phyloP scores from a whole-genome alignment of 2,888 invertebrate genomes.

The Caradrina kadenii region DNA sequence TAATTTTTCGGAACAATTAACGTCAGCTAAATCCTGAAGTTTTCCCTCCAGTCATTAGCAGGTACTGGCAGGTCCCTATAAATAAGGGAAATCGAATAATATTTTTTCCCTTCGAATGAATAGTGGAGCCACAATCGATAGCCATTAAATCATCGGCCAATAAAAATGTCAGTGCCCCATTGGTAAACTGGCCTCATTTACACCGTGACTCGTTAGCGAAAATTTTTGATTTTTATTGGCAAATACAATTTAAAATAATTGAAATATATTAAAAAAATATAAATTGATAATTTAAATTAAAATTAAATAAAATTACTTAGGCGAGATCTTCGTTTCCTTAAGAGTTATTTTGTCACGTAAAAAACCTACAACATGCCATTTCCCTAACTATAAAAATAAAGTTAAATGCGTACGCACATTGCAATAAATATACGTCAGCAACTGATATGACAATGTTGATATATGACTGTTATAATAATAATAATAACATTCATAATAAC shows the following conservation, averaged over 20 bases:
- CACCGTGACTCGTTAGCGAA: conserved; percentile 71
- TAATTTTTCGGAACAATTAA: conserved; percentile 23
- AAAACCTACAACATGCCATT: background rate
- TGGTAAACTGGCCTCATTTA: conserved; percentile 66
- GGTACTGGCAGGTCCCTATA: conserved; percentile 47
- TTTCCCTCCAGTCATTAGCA: conserved; percentile 48
- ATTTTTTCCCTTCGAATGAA: conserved; percentile 73
- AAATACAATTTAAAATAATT: background rate
- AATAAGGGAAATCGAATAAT: conserved; percentile 71
- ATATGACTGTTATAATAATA: conserved; percentile 4
- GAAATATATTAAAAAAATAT: no score
- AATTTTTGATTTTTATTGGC: background rate
- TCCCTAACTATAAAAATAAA: conserved; percentile 31
- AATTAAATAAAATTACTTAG: no score
- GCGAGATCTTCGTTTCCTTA: no score
- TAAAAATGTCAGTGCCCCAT: conserved; percentile 89
- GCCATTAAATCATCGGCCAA: conserved; percentile 87
- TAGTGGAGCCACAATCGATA: conserved; percentile 85
- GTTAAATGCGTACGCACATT: conserved; percentile 25
- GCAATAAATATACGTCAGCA: conserved; percentile 33
- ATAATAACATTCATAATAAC: conserved; percentile 23
- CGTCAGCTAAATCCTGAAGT: conserved; percentile 20
- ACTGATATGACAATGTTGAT: conserved; percentile 32
- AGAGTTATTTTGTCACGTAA: background rate
- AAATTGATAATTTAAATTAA: no score